A percentile compares a stretch with the other conserved stretches of the same genome.
phyloP scores from a whole-genome alignment of 1,140 invertebrate species.

The Trinorchestia longiramus region DNA sequence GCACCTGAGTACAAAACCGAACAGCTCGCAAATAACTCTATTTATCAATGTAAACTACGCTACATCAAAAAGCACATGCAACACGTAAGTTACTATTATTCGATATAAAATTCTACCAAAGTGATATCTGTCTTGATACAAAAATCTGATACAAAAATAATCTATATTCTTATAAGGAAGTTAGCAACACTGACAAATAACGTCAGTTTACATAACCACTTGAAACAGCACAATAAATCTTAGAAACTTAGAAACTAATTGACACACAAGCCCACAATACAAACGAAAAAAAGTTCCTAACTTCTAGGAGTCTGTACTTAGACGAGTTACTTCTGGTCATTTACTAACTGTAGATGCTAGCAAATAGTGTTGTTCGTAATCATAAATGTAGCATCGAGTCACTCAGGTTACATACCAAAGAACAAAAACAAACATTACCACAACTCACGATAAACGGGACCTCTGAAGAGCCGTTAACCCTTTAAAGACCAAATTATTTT shows the following conservation, averaged over 20 bases:
- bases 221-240: neutral
- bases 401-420: too few relatives aligned
- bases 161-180: neutral
- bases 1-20: neutral
- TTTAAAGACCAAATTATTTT: too few relatives aligned
- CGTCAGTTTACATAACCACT: neutral
- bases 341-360: too few relatives aligned
- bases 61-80: neutral
- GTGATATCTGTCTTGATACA: neutral
- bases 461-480: too few relatives aligned
- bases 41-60: neutral
- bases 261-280: neutral
- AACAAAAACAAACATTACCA: too few relatives aligned
- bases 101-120: neutral
- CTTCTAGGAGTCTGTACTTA: neutral
- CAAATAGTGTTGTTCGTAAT: neutral
- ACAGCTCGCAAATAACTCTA: neutral
- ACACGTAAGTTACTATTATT: neutral
- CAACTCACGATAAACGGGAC: too few relatives aligned
- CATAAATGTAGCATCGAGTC: neutral
- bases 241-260: neutral
- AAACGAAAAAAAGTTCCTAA: neutral
- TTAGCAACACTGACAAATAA: neutral
- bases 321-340: neutral
- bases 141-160: neutral